Conservation (phyloP, 2,888 invertebrate genomes). For the Catocala nupta region DNA sequence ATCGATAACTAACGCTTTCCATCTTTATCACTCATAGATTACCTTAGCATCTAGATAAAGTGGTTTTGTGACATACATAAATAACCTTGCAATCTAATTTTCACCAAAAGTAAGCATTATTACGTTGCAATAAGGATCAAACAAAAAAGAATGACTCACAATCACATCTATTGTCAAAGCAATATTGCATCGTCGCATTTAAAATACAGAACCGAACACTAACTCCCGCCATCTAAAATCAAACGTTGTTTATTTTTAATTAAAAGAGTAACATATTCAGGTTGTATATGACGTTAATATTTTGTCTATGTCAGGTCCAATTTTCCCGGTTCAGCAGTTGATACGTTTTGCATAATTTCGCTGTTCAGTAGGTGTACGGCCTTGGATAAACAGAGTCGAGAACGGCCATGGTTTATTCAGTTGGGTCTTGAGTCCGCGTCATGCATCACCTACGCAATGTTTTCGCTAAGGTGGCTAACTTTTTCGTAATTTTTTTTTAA, state of each 20-base stretch:
- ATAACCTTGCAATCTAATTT: constrained; percentile 28
- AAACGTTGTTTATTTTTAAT: too few species aligned
- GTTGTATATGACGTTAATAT: constrained; percentile 9
- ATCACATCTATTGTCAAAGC: constrained; percentile 42
- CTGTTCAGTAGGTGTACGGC: constrained; percentile 57
- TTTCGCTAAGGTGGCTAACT: constrained; percentile 73
- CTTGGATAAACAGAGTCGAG: constrained; percentile 53
- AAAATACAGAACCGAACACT: constrained; percentile 4
- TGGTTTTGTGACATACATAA: constrained; percentile 13
- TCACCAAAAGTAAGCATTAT: constrained; percentile 28
- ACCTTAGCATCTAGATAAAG: constrained; percentile 24
- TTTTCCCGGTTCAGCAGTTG: constrained; percentile 62
- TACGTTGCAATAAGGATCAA: constrained; percentile 22
- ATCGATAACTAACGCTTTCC: too few species aligned
- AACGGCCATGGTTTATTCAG: constrained; percentile 66
- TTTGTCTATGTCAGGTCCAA: constrained; percentile 41
- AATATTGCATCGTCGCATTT: constrained; percentile 39
- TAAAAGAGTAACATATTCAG: background rate
- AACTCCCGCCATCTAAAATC: background rate
- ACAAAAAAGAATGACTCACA: constrained; percentile 25
- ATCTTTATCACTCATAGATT: constrained; percentile 10
- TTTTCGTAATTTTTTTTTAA: constrained; percentile 37
- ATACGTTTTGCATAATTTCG: constrained; percentile 69
- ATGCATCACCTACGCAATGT: constrained; percentile 84
- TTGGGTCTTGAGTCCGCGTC: constrained; percentile 68